Evolutionary conservation across 2,113 vertebrate species (phyloP), one percentile per base, ranked within the genome.

Genomic region (Pseudorasbora parva): DNA sequence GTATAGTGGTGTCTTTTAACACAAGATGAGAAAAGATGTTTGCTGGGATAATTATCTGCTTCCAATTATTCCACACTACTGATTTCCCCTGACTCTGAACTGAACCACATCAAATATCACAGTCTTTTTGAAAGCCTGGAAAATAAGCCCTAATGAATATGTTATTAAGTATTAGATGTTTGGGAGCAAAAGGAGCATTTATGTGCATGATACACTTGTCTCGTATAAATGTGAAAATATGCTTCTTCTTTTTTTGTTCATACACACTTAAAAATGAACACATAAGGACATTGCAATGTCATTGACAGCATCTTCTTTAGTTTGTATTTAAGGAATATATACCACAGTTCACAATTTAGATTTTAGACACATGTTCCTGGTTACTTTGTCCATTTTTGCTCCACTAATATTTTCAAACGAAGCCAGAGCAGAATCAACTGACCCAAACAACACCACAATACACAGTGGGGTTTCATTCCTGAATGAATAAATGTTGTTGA

Each of bases 1-100:
- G 57, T 68, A 21, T 37, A n/a, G 73, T 57, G 51, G 74, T 77
- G 30, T 57, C 75, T 78, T 54, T 17, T 60, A 43, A 60, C 75
- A 78, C 75, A 78, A n/a, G 56, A 78, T 59, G 3, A 77, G 30
- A 77, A 37, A 14, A 25, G 14, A 57, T 54, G 25, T 75, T 43
- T 51, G 25, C 45, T 51, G 15, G 25, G 30, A 74, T 54, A 51
- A 33, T 30, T 41, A 45, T n/a, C 37, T 3, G 10, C 21, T 8
- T 71, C 66, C 66, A 69, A 8, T 54, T 30, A 56, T 54, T 23
- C 19, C 8, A 8, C 14, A 30, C 43, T 5, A 51, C 23, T 51
- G 23, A 74, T 41, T 41, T 33, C 64, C 33, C 30, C 51, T 54
- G 51, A 54, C 51, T 54, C 51, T 54, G 14, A 66, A 33, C 62